phyloP scores from a whole-genome alignment of 2,797 vertebrate species.

The Neosilurus mollespiculum region DNA sequence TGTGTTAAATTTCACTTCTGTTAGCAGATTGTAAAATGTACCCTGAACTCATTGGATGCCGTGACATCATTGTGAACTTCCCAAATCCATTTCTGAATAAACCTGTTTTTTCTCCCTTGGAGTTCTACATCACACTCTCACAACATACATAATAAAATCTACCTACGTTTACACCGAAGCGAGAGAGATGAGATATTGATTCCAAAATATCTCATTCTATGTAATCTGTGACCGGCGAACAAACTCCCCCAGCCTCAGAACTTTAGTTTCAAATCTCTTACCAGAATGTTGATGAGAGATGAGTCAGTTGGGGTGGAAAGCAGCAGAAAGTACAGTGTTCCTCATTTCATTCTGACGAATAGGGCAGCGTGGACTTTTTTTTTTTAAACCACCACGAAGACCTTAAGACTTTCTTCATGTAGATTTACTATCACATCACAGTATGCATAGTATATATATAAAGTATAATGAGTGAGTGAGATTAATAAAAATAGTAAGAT shows the following conservation, averaged over 20 bases:
- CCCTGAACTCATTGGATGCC: not conserved
- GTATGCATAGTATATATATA: not conserved
- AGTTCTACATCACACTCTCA: not conserved
- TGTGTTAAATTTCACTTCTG: not conserved
- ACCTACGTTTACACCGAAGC: not conserved
- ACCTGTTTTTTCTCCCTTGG: not conserved
- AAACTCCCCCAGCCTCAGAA: not conserved
- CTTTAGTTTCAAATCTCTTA: constrained; percentile 26
- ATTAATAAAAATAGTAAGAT: not conserved
- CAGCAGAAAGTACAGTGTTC: constrained; percentile 26
- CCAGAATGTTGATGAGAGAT: constrained; percentile 16
- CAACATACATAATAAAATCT: not conserved
- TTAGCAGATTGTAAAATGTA: not conserved
- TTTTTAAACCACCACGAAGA: not conserved
- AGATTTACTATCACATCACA: not conserved
- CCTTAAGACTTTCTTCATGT: not conserved
- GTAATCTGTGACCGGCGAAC: not conserved
- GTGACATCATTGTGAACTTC: constrained; percentile 6
- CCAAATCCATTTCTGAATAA: constrained; percentile 16
- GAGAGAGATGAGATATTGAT: not conserved
- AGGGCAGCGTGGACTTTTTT: constrained; percentile 3
- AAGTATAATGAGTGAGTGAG: not conserved
- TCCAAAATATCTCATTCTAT: not conserved
- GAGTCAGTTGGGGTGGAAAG: constrained; percentile 3
- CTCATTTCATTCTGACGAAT: constrained; percentile 26